Evolutionary conservation across 2,797 vertebrate genomes (phyloP).

Genomic region (Macropodus opercularis): DNA sequence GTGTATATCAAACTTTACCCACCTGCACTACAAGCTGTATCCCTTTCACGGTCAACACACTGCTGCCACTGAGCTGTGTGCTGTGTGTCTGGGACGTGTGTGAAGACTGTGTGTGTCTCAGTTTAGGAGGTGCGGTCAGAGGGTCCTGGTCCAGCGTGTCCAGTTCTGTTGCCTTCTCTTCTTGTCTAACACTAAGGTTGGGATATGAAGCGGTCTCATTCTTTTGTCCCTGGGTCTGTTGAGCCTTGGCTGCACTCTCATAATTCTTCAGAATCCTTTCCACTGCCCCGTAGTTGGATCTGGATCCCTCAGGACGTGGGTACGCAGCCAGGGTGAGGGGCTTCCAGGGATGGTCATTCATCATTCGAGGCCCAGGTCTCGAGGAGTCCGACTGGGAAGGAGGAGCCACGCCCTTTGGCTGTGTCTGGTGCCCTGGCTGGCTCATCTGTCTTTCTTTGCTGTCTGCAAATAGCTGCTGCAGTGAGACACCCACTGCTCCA

Average conservation of each 20-base stretch:
- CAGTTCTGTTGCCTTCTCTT: constrained; percentile 76
- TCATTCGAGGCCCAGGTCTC: constrained; percentile 74
- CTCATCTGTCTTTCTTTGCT: constrained; percentile 56
- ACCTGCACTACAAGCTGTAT: constrained; percentile 75
- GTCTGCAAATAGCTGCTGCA: constrained; percentile 54
- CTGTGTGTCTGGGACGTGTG: constrained; percentile 37
- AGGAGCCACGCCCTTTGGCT: constrained; percentile 49
- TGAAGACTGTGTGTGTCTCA: constrained; percentile 50
- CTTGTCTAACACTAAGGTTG: constrained; percentile 66
- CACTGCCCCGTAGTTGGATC: constrained; percentile 95
- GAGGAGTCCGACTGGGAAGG: constrained; percentile 60
- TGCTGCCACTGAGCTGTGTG: constrained; percentile 62
- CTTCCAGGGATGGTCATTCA: constrained; percentile 89
- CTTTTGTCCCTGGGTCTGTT: constrained; percentile 63
- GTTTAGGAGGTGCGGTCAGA: constrained; percentile 56
- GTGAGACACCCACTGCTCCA: constrained; percentile 44
- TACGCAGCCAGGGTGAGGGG: constrained; percentile 91
- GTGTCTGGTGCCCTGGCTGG: constrained; percentile 40
- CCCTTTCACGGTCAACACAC: constrained; percentile 58
- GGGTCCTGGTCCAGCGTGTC: constrained; percentile 84
- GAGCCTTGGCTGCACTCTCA: constrained; percentile 81
- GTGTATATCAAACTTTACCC: constrained; percentile 56
- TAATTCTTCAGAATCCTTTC: constrained; percentile 94
- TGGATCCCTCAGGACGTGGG: constrained; percentile 91
- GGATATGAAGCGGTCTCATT: constrained; percentile 38